Base-by-base conservation (phyloP, 2,113 vertebrate genomes). In the Platysternon megacephalum region DNA sequence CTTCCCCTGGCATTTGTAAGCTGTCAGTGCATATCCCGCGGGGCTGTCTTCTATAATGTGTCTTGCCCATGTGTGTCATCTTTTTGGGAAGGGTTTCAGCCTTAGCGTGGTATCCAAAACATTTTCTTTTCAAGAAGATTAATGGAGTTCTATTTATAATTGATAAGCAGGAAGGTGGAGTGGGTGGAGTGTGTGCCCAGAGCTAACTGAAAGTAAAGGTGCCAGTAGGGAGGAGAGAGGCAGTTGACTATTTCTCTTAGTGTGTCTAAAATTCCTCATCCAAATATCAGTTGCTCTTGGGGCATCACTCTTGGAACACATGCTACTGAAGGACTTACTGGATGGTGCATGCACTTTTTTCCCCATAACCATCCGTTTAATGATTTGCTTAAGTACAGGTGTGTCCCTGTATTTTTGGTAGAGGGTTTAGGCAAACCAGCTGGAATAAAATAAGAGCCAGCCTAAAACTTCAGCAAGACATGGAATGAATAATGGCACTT, bases 111-210 rank as follows among this genome's bases (percentile, higher is more conserved):
- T 87, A 94, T 91, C 55, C 81, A 95, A 93, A 28, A 55, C 92
- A 95, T 90, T 97, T 97, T 90, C 95, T 83, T 97, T 98, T 93
- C 82, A 95, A 95, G 89, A 97, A 98, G 94, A 97, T 95, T 94
- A 96, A 97, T 93, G 58, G 82, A 72, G 82, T 95, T 95, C 53
- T 72, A 35, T 74, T 78, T 79, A n/a, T 28, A 83, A 91, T 72
- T 94, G 92, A 96, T 98, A 97, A 97, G 72, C 84, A 93, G 74
- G 14, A 86, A 94, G 92, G 95, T 3, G 12, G 74, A 90, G 52
- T 65, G 78, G 68, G 17, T 94, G 51, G 48, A 97, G 74, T 76
- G 84, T 76, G 84, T 85, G 82, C 92, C 48, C 55, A 78, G 32
- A 88, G 9, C 81, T 88, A 79, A 68, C 3, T 53, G 44, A 79